Evolutionary conservation across 2,797 vertebrate species (phyloP), one percentile per base, ranked within the genome.

Genomic region (Hephaestus fuliginosus): DNA sequence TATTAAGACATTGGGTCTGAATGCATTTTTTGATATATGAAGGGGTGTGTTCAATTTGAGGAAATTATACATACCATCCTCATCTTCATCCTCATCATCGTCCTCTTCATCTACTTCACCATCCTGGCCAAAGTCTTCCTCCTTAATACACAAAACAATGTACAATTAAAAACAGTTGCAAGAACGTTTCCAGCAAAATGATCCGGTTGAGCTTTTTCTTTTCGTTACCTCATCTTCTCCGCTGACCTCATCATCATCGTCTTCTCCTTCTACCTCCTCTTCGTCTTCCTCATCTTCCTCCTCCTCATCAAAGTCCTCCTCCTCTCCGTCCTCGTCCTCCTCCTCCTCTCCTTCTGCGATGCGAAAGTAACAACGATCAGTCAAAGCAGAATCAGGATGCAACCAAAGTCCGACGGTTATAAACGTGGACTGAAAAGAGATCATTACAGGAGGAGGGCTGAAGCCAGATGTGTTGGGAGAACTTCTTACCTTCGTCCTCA

Each of bases 191-290:
- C 14, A 43, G 33, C 18, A 8, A 33, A 25, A 56, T 36, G 51
- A 63, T 46, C 2, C 12, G 0, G 5, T 12, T 6, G 10, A 22
- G 8, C 6, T 6, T 22, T 53, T 18, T 15, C 25, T 25, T 25
- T 25, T 25, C 30, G 36, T 78, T 89, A 96, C 96, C 95, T 97
- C 96, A 49, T 97, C 97, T 80, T 98, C 97, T 68, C 95, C 96
- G 79, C 96, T 97, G 87, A 94, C 95, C 78, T 98, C 97, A 0
- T 98, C 97, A 17, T 97, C 96, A 30, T 98, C 97, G 1, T 97
- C 97, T 61, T 97, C 96, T 70, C 93, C 96, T 90, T 95, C 97
- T 87, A 92, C 96, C 75, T 94, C 97, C 64, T 97, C 97, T 0
- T 96, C 97, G 2, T 97, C 96, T 0, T 96, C 96, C 15, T 96